Base-by-base conservation (phyloP, 1,140 invertebrate species). In the Bombus difficillimus region DNA sequence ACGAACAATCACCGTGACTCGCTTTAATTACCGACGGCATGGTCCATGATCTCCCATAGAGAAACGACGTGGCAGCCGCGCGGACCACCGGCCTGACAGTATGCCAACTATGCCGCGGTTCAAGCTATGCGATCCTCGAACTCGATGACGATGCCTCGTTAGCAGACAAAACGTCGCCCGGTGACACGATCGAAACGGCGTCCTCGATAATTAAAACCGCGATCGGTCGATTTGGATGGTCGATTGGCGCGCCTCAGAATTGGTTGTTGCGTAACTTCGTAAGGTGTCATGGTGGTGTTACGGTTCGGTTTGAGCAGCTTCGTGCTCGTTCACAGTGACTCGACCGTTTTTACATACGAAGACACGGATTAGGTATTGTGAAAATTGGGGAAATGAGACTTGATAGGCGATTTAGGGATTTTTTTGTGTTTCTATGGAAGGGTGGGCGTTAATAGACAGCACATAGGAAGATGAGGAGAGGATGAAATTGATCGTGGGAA, bases 1-100 rank as follows among this genome's bases (percentile, higher is more conserved):
- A 89, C 88, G 88, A 84, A 91, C 88, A 86, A 91, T 92, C 91
- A 92, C 89, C 90, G 87, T 92, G 92, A 92, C 92, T 92, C 85
- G 86, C 91, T 92, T 92, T 92, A 92, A 92, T 92, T 92, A 92
- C 87, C 88, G 76, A 77, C 78, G 62, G 68, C 72, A 43, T 57
- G 77, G 77, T 15, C 64, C 85, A 72, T 64, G 62, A 47, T 86
- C 80, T 86, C 83, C 88, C 81, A 86, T 86, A 83, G 62, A 41
- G 81, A n/a, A 73, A 47, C 75, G 85, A 68, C 68, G 77, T 43
- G 18, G 39, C 77, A 71, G 25, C 78, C 47, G 72, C 37, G 71
- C 25, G 83, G 91, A 92, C 91, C 91, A 92, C 91, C 91, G 81
- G 68, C 77, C 84, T 78, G 28, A 91, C 86, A 91, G 87, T 92